Conservation (phyloP, 2,888 invertebrate species). For the Gymnoscelis rufifasciata region DNA sequence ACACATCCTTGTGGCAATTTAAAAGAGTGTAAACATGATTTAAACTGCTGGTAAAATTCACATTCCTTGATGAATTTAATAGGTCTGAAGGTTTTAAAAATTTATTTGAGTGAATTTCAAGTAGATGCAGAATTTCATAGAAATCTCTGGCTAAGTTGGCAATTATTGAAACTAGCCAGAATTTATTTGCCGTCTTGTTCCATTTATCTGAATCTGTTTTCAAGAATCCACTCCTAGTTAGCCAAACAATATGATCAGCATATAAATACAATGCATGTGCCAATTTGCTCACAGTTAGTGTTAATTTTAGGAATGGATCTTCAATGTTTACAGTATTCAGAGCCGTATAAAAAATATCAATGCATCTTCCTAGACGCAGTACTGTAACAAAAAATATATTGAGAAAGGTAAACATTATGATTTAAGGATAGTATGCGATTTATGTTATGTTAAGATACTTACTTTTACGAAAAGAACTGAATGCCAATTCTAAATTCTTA, state of each 20-base stretch:
- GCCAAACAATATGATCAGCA: slow-evolving; percentile 92
- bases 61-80: slow-evolving; percentile 46
- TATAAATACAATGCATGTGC: slow-evolving; percentile 88
- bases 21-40: slow-evolving; percentile 52
- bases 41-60: slow-evolving; percentile 43
- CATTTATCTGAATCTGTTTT: slow-evolving; percentile 86
- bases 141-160: slow-evolving; percentile 89
- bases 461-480: slow-evolving; percentile 93
- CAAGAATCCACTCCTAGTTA: slow-evolving; percentile 85
- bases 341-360: slow-evolving; percentile 88
- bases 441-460: slow-evolving; percentile 41
- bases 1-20: slow-evolving; percentile 80
- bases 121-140: slow-evolving; percentile 86
- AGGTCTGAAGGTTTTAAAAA: slow-evolving; percentile 65
- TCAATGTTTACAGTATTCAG: slow-evolving; percentile 85
- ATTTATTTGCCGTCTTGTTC: slow-evolving; percentile 85
- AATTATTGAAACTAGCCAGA: slow-evolving; percentile 90
- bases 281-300: slow-evolving; percentile 88
- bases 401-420: not conserved
- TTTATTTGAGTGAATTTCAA: slow-evolving; percentile 69
- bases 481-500: slow-evolving; percentile 88
- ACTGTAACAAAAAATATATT: slow-evolving; percentile 73
- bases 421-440: not conserved
- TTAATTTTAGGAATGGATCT: slow-evolving; percentile 83
- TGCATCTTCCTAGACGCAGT: slow-evolving; percentile 89